phyloP scores from a whole-genome alignment of 2,113 vertebrate species.

The Dromas ardeola region DNA sequence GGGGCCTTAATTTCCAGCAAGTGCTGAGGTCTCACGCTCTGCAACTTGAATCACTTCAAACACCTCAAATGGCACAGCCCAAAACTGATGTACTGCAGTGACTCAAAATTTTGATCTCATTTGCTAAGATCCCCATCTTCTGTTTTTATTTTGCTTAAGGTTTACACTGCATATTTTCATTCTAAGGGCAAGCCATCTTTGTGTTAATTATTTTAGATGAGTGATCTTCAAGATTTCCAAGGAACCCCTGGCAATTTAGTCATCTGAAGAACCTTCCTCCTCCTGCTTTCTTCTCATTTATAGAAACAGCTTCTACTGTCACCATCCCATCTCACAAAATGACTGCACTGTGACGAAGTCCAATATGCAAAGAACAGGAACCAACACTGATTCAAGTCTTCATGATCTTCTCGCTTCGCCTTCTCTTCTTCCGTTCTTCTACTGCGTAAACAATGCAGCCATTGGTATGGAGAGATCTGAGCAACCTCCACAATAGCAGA shows the following conservation, averaged over 20 bases:
- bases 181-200: neutral
- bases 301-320: neutral
- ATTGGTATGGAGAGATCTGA: neutral
- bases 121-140: neutral
- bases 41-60: neutral
- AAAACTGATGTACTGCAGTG: neutral
- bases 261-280: neutral
- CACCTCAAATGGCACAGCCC: neutral
- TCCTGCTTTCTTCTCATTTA: neutral
- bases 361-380: neutral
- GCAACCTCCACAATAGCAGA: neutral
- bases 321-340: neutral
- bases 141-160: neutral
- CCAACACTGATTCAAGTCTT: neutral
- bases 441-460: neutral
- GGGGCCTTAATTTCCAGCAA: neutral
- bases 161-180: neutral
- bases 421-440: neutral
- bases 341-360: neutral
- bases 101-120: neutral
- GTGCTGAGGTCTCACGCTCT: neutral
- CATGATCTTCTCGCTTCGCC: neutral
- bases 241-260: neutral
- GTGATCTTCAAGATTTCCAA: neutral
- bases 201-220: neutral